Evolutionary conservation across 1,140 invertebrate genomes (phyloP), one percentile per base, ranked within the genome.

Genomic region (Paracyclopina nana): DNA sequence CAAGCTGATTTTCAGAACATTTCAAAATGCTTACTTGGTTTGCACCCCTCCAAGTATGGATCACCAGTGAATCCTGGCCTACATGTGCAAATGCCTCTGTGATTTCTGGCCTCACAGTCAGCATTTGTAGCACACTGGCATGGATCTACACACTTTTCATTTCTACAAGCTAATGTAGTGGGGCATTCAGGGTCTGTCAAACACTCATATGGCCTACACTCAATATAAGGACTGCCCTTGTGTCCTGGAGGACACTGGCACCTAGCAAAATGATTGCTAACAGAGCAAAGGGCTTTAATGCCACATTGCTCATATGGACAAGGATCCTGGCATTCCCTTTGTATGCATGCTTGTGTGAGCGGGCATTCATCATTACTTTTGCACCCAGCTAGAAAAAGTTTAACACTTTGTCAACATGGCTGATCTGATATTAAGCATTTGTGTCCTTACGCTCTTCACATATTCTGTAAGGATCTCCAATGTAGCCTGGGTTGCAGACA

Each of bases 31-130:
- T 65, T 74, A 83, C 82, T 76, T 71, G 69, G 71, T 58, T 69
- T 72, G 62, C 83, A 88, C 63, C 77, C 74, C 34, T 57, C 55
- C 46, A 78, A 72, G 55, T 83, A 80, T 8, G 83, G 82, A 62
- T 87, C 81, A 53, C 83, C 83, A 54, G 77, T 71, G 61, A 74
- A 82, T 46, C 80, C 82, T 46, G 73, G 75, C 43, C 79, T 68
- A 61, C 84, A 90, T 59, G 80, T 73, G 61, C 84, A 90, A 38
- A 81, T 74, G 60, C 83, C 69, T 64, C 62, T 72, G 64, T 70
- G 46, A 8, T 28, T 20, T 70, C 55, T 78, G 84, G 9, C 81
- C 80, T 22, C 80, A 75, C 40, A 80, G 76, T 65, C 84, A 87
- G 46, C 75, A 30, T 65, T 57, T 60, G 14, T 38, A 4, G 18